Percentiles rank a stretch among this genome's conserved stretches.
These are phyloP conservation scores for Charina bottae DNA, from an alignment of 2,113 vertebrate species.

Conservation along the genomic window DNA sequence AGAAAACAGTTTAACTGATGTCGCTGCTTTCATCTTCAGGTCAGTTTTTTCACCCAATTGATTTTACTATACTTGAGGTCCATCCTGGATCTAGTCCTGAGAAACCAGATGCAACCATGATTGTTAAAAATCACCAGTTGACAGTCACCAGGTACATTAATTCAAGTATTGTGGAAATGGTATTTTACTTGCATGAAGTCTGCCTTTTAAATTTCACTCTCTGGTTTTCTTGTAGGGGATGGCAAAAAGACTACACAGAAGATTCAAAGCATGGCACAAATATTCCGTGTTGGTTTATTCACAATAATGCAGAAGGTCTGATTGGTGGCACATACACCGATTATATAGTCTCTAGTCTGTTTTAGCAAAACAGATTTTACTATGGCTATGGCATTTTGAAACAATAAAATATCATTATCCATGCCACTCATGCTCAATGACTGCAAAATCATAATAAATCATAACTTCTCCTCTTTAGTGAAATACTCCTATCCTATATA, in stretches of 20 bases:
- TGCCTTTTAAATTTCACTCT: background rate
- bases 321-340: conserved; percentile 84
- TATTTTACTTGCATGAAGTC: background rate
- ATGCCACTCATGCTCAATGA: background rate
- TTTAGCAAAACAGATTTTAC: conserved; percentile 45
- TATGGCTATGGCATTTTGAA: background rate
- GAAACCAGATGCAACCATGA: conserved; percentile 92
- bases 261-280: conserved; percentile 72
- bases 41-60: conserved; percentile 89
- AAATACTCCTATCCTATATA: background rate
- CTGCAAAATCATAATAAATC: background rate
- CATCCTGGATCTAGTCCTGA: conserved; percentile 80
- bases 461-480: background rate
- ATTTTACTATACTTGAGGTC: conserved; percentile 84
- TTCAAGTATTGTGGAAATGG: background rate
- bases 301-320: conserved; percentile 87
- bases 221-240: conserved; percentile 79
- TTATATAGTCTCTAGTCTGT: conserved; percentile 80
- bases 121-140: conserved; percentile 85
- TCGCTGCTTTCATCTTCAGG: conserved; percentile 71
- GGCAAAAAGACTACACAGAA: conserved; percentile 88
- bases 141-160: conserved; percentile 87
- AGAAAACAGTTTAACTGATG: background rate
- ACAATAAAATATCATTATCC: background rate
- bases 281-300: conserved; percentile 91